These are phyloP conservation scores for Parnassius orleans DNA, from an alignment of 2,888 invertebrate species.

Conservation along the genomic window DNA sequence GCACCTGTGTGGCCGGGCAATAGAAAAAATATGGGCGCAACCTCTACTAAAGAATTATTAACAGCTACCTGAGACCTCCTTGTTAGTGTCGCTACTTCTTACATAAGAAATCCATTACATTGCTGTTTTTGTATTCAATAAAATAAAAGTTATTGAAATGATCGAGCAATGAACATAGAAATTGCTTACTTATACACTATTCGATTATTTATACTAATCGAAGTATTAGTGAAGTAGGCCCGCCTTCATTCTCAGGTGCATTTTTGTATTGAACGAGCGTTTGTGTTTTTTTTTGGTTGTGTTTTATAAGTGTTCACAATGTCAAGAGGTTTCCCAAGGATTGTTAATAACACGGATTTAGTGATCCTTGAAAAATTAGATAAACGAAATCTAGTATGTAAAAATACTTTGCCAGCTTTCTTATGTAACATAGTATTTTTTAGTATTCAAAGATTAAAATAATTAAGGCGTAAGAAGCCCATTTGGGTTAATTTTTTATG, in stretches of 20 bases:
- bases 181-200: slow-evolving; percentile 33
- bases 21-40: slow-evolving; percentile 73
- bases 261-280: slow-evolving; percentile 77
- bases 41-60: slow-evolving; percentile 78
- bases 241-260: slow-evolving; percentile 81
- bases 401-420: too few species aligned
- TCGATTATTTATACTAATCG: slow-evolving; percentile 69
- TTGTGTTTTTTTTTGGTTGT: slow-evolving; percentile 64
- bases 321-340: slow-evolving; percentile 69
- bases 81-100: slow-evolving; percentile 34
- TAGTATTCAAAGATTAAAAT: too few species aligned
- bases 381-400: too few species aligned
- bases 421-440: too few species aligned
- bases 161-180: slow-evolving; percentile 39
- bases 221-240: slow-evolving; percentile 76
- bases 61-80: slow-evolving; percentile 74
- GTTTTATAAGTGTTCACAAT: slow-evolving; percentile 69
- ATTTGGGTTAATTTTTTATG: too few species aligned
- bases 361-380: slow-evolving; percentile 39
- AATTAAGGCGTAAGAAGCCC: too few species aligned
- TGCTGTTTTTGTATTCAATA: slow-evolving; percentile 32
- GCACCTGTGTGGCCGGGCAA: slow-evolving; percentile 76
- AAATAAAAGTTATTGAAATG: neutral
- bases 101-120: slow-evolving; percentile 36
- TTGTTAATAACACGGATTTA: slow-evolving; percentile 66